These are phyloP conservation scores for Apis laboriosa DNA, from an alignment of 1,140 invertebrate genomes.

Conservation along the genomic window DNA sequence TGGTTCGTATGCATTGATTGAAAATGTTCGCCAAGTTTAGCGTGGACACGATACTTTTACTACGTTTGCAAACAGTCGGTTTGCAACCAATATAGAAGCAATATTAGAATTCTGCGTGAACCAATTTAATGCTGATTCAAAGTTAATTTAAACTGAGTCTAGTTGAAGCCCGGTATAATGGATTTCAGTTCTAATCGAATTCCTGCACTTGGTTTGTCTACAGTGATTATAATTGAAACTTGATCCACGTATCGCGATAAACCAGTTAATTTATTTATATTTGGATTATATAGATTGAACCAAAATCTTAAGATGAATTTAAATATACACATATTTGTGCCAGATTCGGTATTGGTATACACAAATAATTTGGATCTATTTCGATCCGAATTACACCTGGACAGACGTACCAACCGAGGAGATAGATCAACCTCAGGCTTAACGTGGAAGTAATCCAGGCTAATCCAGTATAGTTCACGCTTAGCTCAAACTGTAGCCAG, in stretches of 20 bases:
- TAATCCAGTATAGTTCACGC: constrained; percentile 23
- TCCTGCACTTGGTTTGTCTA: neutral
- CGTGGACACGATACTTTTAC: no score
- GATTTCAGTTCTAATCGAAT: neutral
- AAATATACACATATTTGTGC: neutral
- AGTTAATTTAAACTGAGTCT: neutral
- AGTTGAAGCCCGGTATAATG: neutral
- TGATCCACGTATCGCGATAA: no score
- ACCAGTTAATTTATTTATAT: no score
- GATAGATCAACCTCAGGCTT: neutral
- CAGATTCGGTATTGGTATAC: no score
- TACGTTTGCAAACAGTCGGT: no score
- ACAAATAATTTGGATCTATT: neutral
- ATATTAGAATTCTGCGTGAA: no score
- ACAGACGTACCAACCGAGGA: neutral
- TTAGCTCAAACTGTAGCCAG: neutral
- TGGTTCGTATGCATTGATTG: no score
- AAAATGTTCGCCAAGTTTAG: no score
- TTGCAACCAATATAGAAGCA: no score
- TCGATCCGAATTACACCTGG: neutral
- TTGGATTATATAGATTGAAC: neutral
- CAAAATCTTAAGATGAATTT: neutral
- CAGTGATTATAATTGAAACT: no score
- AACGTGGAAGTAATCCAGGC: neutral
- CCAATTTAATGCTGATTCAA: neutral